Evolutionary conservation across 2,113 vertebrate species (phyloP), one percentile per base, ranked within the genome.

Genomic region (Camelus bactrianus): DNA sequence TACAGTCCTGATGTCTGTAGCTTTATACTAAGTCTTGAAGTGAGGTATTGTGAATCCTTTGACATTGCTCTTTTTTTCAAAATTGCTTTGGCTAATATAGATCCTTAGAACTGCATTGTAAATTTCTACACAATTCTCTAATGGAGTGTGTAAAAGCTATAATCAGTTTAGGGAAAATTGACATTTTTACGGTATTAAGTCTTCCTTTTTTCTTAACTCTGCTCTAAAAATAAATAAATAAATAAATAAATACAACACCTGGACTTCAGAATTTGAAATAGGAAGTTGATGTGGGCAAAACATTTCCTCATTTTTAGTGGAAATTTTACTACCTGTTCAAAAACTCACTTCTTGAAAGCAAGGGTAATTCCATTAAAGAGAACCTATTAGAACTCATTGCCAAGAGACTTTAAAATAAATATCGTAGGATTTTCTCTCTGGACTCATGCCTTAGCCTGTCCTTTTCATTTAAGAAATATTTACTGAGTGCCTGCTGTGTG

Each of bases 251-350:
- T 17, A 95, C 91, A 91, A 62, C 42, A 87, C 48, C 62, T 62
- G 13, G 11, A 50, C 69, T 93, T 96, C 83, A 83, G 94, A 95
- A 64, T 14, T 56, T 64, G 8, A 91, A 81, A 52, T 58, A 76
- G 65, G 46, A 97, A 91, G 77, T 88, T 50, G 26, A 80, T 50
- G 42, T 84, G 50, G 46, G 38, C n/a, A 32, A 80, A 89, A 89
- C 62, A 16, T 52, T 93, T 85, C 90, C 35, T 69, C 80, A 22
- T 26, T 91, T 93, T 93, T 42, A 93, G 42, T 72, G 64, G 72
- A 80, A 93, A 93, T 94, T 84, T 88, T 94, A 87, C 75, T 88
- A 91, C 76, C 52, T 91, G n/a, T 91, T 93, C 50, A 94, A 94
- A 94, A 93, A 89, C 17, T 96, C 81, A 80, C 76, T 91, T 96